These are phyloP conservation scores for Potamarius usumacintae DNA, from an alignment of 2,113 vertebrate genomes.

Conservation along the genomic window DNA sequence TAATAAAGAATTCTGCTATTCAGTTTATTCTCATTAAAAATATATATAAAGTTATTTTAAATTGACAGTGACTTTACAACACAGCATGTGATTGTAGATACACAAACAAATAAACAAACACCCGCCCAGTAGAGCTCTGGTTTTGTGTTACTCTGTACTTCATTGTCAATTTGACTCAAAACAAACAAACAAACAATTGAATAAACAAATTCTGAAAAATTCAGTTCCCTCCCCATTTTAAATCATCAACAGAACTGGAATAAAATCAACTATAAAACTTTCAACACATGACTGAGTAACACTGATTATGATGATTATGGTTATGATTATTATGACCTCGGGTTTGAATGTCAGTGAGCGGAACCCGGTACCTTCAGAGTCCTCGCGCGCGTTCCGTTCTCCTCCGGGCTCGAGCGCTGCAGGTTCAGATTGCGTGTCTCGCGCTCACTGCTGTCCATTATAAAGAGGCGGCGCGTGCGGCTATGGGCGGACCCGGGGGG, in stretches of 20 bases:
- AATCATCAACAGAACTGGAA: neutral
- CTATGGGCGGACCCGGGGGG: slow-evolving; percentile 38
- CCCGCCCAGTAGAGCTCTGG: neutral
- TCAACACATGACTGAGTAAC: neutral
- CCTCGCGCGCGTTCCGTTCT: slow-evolving; percentile 22
- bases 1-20: neutral
- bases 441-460: slow-evolving; percentile 55
- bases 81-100: neutral
- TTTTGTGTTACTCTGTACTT: neutral
- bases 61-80: neutral
- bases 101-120: too few relatives aligned
- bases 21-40: too few relatives aligned
- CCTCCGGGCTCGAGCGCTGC: slow-evolving; percentile 10
- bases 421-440: slow-evolving; percentile 41
- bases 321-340: too few relatives aligned
- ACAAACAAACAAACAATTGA: neutral
- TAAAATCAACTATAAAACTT: neutral
- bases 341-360: neutral
- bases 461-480: slow-evolving; percentile 61
- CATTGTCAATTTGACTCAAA: neutral
- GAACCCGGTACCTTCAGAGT: slow-evolving; percentile 15
- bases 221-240: neutral
- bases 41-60: too few relatives aligned
- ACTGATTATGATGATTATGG: too few relatives aligned
- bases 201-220: neutral